Base-by-base conservation (phyloP, 2,797 vertebrate genomes). In the Bufotes viridis region DNA sequence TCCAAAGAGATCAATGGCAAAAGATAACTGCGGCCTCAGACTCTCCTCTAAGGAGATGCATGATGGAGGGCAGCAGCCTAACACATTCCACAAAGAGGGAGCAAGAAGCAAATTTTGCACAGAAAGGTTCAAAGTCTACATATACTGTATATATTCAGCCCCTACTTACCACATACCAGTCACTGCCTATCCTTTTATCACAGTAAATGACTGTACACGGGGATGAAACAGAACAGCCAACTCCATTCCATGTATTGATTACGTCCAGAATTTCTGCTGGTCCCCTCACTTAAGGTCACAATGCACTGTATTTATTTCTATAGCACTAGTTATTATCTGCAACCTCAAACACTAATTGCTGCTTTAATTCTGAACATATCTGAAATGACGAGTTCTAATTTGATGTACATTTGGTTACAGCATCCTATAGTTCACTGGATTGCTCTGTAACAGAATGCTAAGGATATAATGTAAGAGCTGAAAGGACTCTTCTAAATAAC, bases 251-350 rank as follows among this genome's bases (percentile, higher is more conserved):
- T 26, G 11, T 20, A 20, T 2, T 11, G 8, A 22, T 22, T 15
- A 14, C 55, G 53, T 24, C 49, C 55, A 17, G 12, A 15, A 75
- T 49, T 26, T 49, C n/a, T 63, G 57, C 83, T 76, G 22, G 22
- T 10, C 12, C 34, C 76, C 24, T 24, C 42, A 63, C 58, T 61
- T 61, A 29, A 74, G 83, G 70, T 82, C 69, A 87, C 42, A 14
- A 82, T 87, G 86, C 86, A 87, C 79, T 82, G 67, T 82, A 87
- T 87, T 82, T 87, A 81, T 87, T 81, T 87, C 69, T 81, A 24
- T 76, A 87, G 53, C 85, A 49, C 49, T 58, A 81, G 29, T 69
- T 42, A 78, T 86, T 79, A 55, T 57, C 58, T 84, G n/a, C 24
- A 81, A 51, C 22, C 78, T 34, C 67, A 20, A 49, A 53, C 34